A percentile compares a stretch with the other conserved stretches of the same genome.
Evolutionary conservation across 2,113 vertebrate genomes (phyloP).

Genomic region (Lontra canadensis): DNA sequence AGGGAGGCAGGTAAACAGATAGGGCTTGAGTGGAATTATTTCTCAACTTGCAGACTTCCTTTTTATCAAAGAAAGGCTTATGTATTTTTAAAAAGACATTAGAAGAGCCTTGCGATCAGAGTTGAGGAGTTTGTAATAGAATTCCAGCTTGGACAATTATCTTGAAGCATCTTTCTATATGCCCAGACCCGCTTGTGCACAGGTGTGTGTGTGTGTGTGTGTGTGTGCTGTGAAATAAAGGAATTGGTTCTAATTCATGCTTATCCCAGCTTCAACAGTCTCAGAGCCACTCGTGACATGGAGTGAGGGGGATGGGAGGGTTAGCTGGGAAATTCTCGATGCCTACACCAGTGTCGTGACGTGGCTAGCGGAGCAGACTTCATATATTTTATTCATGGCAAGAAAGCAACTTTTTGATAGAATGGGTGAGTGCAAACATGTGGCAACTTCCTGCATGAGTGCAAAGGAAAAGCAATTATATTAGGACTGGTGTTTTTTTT

Average conservation of each 20-base stretch:
- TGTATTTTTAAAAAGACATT: neutral
- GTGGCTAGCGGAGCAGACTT: neutral
- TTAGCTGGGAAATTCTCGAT: neutral
- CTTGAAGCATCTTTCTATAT: neutral
- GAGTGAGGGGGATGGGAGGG: neutral
- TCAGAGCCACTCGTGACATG: neutral
- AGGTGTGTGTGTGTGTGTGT: neutral
- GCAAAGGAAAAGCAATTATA: slow-evolving; percentile 55
- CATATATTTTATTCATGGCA: slow-evolving; percentile 62
- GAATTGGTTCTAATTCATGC: neutral
- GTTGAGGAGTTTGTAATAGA: neutral
- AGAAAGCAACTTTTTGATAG: slow-evolving; percentile 48
- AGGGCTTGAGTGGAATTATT: neutral
- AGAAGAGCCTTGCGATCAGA: neutral
- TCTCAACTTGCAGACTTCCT: neutral
- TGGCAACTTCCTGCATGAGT: slow-evolving; percentile 69
- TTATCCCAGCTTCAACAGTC: neutral
- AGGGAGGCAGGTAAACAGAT: neutral
- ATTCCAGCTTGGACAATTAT: neutral
- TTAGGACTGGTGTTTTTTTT: slow-evolving; percentile 43
- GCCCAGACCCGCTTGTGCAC: neutral
- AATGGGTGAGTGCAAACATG: slow-evolving; percentile 53
- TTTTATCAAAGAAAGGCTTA: neutral
- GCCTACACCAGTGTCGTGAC: neutral
- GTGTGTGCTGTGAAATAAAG: neutral